Conservation (phyloP, 2,888 invertebrate genomes). For the Spisula solida region DNA sequence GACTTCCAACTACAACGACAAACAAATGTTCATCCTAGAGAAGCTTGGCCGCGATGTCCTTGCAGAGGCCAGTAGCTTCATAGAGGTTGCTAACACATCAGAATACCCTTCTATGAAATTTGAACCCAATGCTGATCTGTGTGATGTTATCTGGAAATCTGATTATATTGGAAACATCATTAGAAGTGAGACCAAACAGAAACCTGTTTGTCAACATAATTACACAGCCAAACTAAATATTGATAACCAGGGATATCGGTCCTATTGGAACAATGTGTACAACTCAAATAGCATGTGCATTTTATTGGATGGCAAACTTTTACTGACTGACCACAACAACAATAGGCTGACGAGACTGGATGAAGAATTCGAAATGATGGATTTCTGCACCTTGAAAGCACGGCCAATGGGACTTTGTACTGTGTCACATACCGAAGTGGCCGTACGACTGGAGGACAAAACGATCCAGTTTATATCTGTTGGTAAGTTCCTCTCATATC, state of each 20-base stretch:
- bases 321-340: background rate
- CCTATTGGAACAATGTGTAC: background rate
- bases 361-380: background rate
- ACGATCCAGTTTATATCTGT: background rate
- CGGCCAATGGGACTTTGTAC: background rate
- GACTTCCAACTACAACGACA: background rate
- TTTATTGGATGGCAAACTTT: background rate
- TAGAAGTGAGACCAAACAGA: background rate
- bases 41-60: background rate
- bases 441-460: background rate
- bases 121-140: background rate
- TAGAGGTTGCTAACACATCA: background rate
- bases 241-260: background rate
- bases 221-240: background rate
- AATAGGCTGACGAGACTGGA: slow-evolving; percentile 8
- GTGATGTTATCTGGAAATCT: background rate
- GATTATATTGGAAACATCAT: background rate
- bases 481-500: background rate
- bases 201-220: background rate
- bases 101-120: background rate
- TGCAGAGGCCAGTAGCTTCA: background rate
- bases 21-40: slow-evolving; percentile 7
- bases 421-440: background rate
- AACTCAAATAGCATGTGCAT: background rate
- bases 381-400: background rate